These are phyloP conservation scores for Dasypogon diadema DNA, from an alignment of 2,888 invertebrate genomes.

Conservation along the genomic window DNA sequence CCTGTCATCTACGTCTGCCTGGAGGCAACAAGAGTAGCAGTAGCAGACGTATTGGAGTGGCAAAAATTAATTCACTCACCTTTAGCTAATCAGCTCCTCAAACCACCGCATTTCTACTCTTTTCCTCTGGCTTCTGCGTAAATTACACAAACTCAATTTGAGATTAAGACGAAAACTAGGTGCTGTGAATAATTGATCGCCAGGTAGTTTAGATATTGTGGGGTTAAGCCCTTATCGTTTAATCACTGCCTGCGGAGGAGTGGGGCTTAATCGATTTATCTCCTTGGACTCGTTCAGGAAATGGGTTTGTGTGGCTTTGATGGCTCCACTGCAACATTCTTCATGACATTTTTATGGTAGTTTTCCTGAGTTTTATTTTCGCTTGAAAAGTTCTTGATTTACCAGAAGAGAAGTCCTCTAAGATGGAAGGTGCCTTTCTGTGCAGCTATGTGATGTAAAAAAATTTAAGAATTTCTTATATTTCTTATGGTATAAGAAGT, in stretches of 20 bases:
- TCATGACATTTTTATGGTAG: background rate
- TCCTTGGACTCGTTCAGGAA: background rate
- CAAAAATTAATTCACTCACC: constrained; percentile 9
- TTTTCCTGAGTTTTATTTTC: background rate
- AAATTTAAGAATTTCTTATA: too few species aligned
- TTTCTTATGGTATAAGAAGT: too few species aligned
- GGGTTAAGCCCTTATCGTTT: background rate
- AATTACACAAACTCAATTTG: constrained; percentile 2
- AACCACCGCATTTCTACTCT: background rate
- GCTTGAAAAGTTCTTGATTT: too few species aligned
- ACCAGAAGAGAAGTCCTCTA: too few species aligned
- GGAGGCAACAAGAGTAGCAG: too few species aligned
- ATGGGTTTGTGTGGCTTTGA: background rate
- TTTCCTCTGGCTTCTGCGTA: background rate
- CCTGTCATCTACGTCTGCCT: background rate
- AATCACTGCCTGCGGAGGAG: background rate
- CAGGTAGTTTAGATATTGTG: background rate
- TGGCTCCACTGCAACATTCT: background rate
- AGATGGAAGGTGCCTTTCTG: too few species aligned
- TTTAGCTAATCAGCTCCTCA: background rate
- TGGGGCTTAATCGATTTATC: background rate
- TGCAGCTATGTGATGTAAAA: too few species aligned
- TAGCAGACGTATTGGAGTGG: background rate
- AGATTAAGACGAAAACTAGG: background rate
- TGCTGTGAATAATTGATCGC: background rate